Percentiles rank a stretch among this genome's conserved stretches.
phyloP scores from a whole-genome alignment of 1,140 invertebrate genomes.

The Tetragnatha versicolor region DNA sequence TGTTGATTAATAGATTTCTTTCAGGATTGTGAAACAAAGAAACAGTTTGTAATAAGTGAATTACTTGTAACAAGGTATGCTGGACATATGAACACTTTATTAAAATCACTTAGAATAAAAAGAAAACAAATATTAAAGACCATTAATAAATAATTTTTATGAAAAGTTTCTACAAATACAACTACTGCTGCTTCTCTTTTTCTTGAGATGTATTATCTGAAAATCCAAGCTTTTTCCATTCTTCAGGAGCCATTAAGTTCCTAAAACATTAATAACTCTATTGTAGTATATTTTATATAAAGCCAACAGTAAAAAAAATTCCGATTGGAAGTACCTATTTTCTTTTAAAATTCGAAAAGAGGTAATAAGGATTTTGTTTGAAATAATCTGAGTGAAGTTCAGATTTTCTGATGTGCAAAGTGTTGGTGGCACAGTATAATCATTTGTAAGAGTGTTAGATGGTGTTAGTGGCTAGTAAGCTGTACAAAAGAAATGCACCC shows the following conservation, averaged over 20 bases:
- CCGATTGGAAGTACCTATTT: neutral
- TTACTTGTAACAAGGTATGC: too few species aligned
- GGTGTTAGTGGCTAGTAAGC: too few species aligned
- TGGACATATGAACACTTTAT: too few species aligned
- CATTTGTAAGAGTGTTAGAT: neutral
- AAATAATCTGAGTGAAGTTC: neutral
- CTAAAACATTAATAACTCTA: neutral
- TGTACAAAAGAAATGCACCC: too few species aligned
- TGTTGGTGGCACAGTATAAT: neutral
- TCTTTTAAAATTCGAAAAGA: neutral
- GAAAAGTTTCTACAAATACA: neutral
- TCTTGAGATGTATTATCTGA: conserved; percentile 58
- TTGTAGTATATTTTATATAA: neutral
- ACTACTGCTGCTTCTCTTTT: neutral
- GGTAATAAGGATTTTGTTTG: neutral
- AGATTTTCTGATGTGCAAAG: neutral
- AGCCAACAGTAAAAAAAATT: neutral
- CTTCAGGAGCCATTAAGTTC: conserved; percentile 88
- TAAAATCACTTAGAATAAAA: too few species aligned
- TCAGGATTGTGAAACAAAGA: too few species aligned
- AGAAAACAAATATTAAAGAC: too few species aligned
- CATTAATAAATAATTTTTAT: too few species aligned
- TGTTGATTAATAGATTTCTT: too few species aligned
- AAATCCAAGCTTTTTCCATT: conserved; percentile 84
- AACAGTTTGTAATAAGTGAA: too few species aligned